Evolutionary conservation across 1,140 invertebrate genomes (phyloP).

Genomic region (Nasonia longicornis): DNA sequence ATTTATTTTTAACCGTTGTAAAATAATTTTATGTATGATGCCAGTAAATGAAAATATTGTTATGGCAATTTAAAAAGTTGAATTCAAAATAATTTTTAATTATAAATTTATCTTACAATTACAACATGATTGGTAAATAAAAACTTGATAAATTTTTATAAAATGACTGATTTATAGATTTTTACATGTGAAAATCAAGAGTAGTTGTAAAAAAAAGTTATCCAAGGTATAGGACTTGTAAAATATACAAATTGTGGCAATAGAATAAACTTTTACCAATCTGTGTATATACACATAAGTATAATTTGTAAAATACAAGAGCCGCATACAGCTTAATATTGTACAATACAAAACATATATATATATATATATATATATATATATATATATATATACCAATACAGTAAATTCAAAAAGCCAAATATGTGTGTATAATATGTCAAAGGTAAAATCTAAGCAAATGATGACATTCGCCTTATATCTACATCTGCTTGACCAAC

Average conservation of each 20-base stretch:
- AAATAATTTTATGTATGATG: too few relatives aligned
- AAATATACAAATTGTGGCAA: background rate
- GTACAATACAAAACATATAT: too few relatives aligned
- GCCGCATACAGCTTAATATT: background rate
- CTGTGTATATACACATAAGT: background rate
- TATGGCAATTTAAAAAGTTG: slow-evolving; percentile 19
- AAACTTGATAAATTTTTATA: background rate
- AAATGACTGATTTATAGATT: slow-evolving; percentile 29
- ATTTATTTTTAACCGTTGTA: too few relatives aligned
- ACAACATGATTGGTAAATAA: slow-evolving; percentile 5
- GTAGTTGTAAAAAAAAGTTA: background rate
- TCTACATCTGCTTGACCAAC: slow-evolving; percentile 25
- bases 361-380: too few relatives aligned
- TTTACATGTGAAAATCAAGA: slow-evolving; percentile 11
- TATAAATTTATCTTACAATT: background rate
- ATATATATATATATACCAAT: background rate
- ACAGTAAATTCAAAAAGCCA: slow-evolving; percentile 1
- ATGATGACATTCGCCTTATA: slow-evolving; percentile 28
- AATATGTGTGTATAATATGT: slow-evolving; percentile 10
- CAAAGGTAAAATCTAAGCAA: background rate
- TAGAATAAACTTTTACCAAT: background rate
- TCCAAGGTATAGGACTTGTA: background rate
- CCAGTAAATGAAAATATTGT: background rate
- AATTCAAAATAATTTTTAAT: background rate
- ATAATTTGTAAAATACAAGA: slow-evolving; percentile 1